These are phyloP conservation scores for Pseudoatta argentina DNA, from an alignment of 1,140 invertebrate species.

Conservation along the genomic window DNA sequence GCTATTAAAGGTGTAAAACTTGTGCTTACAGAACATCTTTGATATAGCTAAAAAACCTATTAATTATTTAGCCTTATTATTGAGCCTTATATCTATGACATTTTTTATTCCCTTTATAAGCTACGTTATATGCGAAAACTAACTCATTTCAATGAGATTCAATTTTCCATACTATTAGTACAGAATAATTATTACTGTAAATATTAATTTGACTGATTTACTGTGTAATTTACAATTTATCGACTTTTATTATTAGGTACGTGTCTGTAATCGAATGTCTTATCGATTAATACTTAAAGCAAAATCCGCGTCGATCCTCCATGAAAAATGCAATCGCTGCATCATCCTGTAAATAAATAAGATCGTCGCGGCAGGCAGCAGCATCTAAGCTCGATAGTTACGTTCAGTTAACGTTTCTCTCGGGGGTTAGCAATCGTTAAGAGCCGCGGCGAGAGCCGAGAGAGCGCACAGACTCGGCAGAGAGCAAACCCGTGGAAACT, in stretches of 20 bases:
- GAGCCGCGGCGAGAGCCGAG: background rate
- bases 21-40: too few species aligned
- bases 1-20: too few species aligned
- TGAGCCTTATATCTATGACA: too few species aligned
- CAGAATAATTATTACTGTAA: too few species aligned
- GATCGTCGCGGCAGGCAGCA: background rate
- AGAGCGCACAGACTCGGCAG: background rate
- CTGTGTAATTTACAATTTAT: too few species aligned
- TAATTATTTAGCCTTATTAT: too few species aligned
- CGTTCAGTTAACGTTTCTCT: background rate
- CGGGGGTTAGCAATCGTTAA: constrained; percentile 38
- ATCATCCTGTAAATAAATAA: background rate
- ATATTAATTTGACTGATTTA: too few species aligned
- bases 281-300: background rate
- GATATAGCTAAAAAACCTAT: too few species aligned
- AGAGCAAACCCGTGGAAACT: constrained; percentile 44
- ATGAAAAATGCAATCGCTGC: background rate
- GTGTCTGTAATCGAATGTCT: background rate
- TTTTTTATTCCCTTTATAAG: too few species aligned
- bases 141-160: too few species aligned
- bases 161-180: too few species aligned
- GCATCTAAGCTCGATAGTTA: constrained; percentile 29
- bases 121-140: too few species aligned
- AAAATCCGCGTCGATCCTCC: background rate
- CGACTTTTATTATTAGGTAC: background rate